Evolutionary conservation across 2,797 vertebrate species (phyloP).

Genomic region (Argya squamiceps): DNA sequence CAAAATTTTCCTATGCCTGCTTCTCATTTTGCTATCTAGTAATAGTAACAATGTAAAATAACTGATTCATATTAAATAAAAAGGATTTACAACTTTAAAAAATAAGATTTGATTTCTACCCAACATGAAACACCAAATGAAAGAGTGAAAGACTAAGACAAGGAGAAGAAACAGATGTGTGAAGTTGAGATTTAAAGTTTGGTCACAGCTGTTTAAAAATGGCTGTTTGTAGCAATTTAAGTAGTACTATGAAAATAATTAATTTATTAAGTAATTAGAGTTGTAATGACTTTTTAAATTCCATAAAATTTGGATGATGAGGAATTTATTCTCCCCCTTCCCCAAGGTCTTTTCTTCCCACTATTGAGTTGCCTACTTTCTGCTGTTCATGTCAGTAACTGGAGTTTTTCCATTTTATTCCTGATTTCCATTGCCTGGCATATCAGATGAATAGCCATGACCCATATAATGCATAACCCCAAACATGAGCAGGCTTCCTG

Average conservation of each 20-base stretch:
- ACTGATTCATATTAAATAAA: background rate
- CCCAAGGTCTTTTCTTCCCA: background rate
- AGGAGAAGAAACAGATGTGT: background rate
- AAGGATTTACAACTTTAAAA: background rate
- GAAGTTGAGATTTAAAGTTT: background rate
- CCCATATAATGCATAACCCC: background rate
- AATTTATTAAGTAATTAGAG: background rate
- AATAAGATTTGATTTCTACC: background rate
- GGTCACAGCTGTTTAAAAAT: background rate
- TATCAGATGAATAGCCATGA: background rate
- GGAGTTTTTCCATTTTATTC: background rate
- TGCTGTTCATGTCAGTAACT: background rate
- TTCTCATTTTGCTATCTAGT: background rate
- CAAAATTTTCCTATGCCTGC: background rate
- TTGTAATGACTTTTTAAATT: background rate
- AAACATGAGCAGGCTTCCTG: background rate
- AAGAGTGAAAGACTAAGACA: background rate
- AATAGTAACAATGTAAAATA: background rate
- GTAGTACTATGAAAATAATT: background rate
- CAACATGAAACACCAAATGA: background rate
- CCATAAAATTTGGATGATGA: background rate
- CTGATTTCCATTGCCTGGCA: background rate
- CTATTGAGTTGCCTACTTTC: background rate
- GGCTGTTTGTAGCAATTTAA: background rate
- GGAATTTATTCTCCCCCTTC: background rate